A percentile compares a stretch with the other conserved stretches of the same genome.
Evolutionary conservation across 1,140 invertebrate species (phyloP).

Genomic region (Diabrotica virgifera): DNA sequence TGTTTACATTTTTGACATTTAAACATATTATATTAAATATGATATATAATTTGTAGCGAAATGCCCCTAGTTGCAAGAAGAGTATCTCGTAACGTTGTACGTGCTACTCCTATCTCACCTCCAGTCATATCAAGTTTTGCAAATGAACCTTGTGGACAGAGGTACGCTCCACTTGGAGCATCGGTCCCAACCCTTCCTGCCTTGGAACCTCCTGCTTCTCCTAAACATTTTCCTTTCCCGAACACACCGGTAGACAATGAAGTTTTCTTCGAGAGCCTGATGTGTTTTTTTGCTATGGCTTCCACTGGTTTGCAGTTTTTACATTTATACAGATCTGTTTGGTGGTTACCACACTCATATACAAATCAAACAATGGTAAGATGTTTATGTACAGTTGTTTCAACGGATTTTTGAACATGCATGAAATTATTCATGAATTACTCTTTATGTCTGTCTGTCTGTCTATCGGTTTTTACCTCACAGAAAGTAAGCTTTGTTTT

Average conservation of each 20-base stretch:
- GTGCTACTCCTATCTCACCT: constrained; percentile 5
- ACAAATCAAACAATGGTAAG: constrained; percentile 84
- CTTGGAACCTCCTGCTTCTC: constrained; percentile 47
- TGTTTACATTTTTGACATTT: too few species aligned
- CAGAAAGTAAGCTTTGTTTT: too few species aligned
- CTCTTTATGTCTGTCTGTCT: constrained; percentile 8
- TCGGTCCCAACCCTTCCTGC: constrained; percentile 15
- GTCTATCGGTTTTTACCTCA: too few species aligned
- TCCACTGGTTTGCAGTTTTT: constrained; percentile 82
- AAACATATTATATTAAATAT: too few species aligned
- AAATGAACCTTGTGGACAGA: constrained; percentile 18
- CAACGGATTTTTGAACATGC: too few species aligned
- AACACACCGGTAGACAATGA: constrained; percentile 79
- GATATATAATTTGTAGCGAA: not conserved
- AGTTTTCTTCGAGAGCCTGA: constrained; percentile 81
- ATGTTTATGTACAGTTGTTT: not conserved
- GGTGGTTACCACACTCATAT: constrained; percentile 93
- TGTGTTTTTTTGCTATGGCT: constrained; percentile 75
- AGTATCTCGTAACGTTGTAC: constrained; percentile 7
- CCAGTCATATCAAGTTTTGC: constrained; percentile 17
- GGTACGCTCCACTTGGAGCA: constrained; percentile 17
- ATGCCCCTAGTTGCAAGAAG: constrained; percentile 13
- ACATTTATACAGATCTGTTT: constrained; percentile 93
- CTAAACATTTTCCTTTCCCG: constrained; percentile 83
- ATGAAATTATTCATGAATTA: constrained; percentile 11